Evolutionary conservation across 37 sponge, comb jelly and placozoan species (phyloP).

Genomic region (Corticium candelabrum): DNA sequence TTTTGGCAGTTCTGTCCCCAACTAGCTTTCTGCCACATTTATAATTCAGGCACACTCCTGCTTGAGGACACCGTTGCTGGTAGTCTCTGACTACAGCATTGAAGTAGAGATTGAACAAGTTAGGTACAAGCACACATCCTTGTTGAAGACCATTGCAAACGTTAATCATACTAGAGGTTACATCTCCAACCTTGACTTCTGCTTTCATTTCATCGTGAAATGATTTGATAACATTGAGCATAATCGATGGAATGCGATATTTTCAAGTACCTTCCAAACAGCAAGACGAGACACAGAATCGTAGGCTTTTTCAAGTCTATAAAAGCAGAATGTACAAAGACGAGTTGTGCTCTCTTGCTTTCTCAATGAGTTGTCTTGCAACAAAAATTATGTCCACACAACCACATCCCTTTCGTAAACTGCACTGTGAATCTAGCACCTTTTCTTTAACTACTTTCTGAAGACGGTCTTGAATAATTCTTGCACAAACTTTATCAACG

Average conservation of each 20-base stretch:
- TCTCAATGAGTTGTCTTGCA: not conserved
- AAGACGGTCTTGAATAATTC: too few relatives aligned
- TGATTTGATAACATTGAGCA: not conserved
- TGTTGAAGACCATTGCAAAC: not conserved
- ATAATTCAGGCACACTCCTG: too few relatives aligned
- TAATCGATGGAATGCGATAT: not conserved
- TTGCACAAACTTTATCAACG: too few relatives aligned
- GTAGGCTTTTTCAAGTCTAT: not conserved
- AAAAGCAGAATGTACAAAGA: not conserved
- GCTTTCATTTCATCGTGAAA: not conserved
- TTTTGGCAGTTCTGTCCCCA: too few relatives aligned
- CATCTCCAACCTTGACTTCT: not conserved
- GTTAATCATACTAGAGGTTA: not conserved
- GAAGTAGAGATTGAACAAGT: too few relatives aligned
- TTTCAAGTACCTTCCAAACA: not conserved
- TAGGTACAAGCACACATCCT: not conserved
- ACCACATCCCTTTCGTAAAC: not conserved
- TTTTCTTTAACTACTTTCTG: not conserved
- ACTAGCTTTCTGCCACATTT: too few relatives aligned
- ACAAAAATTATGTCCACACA: not conserved
- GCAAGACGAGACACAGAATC: not conserved
- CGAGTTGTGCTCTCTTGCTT: not conserved
- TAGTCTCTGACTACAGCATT: too few relatives aligned
- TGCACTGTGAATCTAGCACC: not conserved
- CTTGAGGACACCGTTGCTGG: too few relatives aligned